Base-by-base conservation (phyloP, 2,888 invertebrate species). In the Tanytarsus gracilentus region DNA sequence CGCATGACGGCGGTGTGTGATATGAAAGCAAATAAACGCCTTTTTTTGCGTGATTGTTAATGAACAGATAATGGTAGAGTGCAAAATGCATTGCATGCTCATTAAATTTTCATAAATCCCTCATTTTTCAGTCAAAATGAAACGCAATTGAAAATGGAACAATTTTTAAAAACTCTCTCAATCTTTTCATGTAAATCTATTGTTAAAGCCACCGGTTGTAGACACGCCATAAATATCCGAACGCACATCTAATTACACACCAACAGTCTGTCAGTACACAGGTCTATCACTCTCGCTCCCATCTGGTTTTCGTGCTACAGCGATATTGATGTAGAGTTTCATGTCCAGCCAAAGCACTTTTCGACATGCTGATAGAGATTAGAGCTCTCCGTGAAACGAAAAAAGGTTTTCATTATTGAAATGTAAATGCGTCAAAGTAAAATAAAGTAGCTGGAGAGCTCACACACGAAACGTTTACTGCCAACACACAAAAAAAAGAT, bases 1-100 rank as follows among this genome's bases (percentile, higher is more conserved):
- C n/a, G 40, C 5, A 36, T 14, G 21, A 21, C 16, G 6, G 18
- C 3, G 21, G 23, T 11, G 21, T 44, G 18, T 49, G n/a, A 26
- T 6, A 49, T 27, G 27, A 26, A 49, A 49, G 49, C 26, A 26
- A 49, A 49, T 49, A 49, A 49, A 49, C 49, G 49, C 49, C 49
- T n/a, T 26, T 49, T 27, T 40, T 27, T 8, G 49, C 49, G 49
- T 49, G 49, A 49, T 49, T 49, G 49, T 25, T 49, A 25, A 49
- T 25, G 25, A 25, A 27, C 26, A 44, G 44, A 44, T 44, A 44
- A 44, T 44, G 18, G 44, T 21, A 44, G 16, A 49, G 27, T 49
- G 49, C 6, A 49, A 49, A 49, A 26, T 25, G 49, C 49, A 49
- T 49, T 49, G 14, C 26, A n/a, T 44, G 16, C n/a, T n/a, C n/a